Evolutionary conservation across 1,140 invertebrate species (phyloP), one percentile per base, ranked within the genome.

Genomic region (Neodiprion fabricii): DNA sequence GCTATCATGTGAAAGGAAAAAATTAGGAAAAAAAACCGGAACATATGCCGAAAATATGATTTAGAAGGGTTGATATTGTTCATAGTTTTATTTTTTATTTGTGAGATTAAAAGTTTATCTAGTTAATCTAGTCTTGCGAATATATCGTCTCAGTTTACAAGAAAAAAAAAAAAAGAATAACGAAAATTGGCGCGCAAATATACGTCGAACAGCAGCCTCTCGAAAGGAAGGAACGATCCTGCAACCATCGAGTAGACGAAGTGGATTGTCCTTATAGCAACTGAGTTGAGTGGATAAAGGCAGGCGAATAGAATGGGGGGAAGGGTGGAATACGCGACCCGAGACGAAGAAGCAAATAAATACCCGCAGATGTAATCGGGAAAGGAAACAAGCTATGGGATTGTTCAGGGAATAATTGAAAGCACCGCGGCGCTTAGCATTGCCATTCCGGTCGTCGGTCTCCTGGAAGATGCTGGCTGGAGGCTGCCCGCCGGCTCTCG

Each of bases 381-480:
- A 85, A 85, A 88, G 86, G 85, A 88, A 88, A 87, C 86, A 88
- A 88, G 86, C 86, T 82, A 85, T 84, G 82, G 83, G 85, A 89
- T 88, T 89, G 87, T 88, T 89, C 84, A 78, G 76, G 83, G 86
- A 88, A 89, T 89, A 89, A 89, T 88, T 88, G 87, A 89, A 89
- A 87, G 86, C 86, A 85, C 87, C 86, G 86, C 87, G 21, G 68
- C 68, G 68, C 21, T 69, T 69, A 69, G 68, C 21, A 69, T 28
- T 69, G 47, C 21, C 21, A 69, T 61, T 61, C 53, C 53, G 53
- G 53, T 61, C 53, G 53, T 9, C 53, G 53, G 53, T 47, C 21
- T 69, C 68, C 23, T 21, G 47, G 14, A 21, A 47, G 68, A 12
- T 12, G 14, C 23, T 21, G 21, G 21, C 21, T 66, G 61, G 0